phyloP scores from a whole-genome alignment of 2,797 vertebrate species.

The Vireo griseus region DNA sequence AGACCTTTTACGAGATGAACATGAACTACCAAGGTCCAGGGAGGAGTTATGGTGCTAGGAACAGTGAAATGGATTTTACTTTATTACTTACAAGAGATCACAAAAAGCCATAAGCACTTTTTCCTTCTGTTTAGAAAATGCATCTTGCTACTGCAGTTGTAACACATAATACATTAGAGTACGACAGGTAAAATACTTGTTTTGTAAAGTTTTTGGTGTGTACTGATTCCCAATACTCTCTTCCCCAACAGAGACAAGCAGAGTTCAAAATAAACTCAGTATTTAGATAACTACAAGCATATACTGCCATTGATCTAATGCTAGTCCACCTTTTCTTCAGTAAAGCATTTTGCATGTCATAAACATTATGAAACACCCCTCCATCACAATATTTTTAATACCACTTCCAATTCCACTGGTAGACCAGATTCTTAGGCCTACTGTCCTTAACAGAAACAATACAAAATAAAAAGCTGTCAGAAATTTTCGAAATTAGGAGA shows the following conservation, averaged over 20 bases:
- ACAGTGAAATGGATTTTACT: neutral
- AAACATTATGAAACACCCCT: neutral
- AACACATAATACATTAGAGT: neutral
- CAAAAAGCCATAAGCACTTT: neutral
- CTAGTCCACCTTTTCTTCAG: neutral
- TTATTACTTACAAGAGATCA: neutral
- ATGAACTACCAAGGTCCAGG: neutral
- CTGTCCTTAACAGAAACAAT: neutral
- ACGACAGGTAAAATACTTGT: neutral
- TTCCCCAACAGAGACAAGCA: neutral
- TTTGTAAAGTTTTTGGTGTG: neutral
- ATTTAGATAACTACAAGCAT: neutral
- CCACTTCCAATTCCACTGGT: neutral
- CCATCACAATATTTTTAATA: neutral
- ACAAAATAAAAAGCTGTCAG: neutral
- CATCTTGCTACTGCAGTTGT: neutral
- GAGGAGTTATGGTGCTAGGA: neutral
- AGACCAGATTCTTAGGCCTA: neutral
- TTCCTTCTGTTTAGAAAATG: neutral
- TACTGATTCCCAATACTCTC: neutral
- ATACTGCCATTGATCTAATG: neutral
- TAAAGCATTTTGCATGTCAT: neutral
- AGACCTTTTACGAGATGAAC: neutral
- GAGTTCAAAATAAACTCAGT: neutral
- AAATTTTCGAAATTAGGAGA: neutral